Percentiles rank a stretch among this genome's conserved stretches.
These are phyloP conservation scores for Esox niger DNA, from an alignment of 2,113 vertebrate genomes.

Conservation along the genomic window DNA sequence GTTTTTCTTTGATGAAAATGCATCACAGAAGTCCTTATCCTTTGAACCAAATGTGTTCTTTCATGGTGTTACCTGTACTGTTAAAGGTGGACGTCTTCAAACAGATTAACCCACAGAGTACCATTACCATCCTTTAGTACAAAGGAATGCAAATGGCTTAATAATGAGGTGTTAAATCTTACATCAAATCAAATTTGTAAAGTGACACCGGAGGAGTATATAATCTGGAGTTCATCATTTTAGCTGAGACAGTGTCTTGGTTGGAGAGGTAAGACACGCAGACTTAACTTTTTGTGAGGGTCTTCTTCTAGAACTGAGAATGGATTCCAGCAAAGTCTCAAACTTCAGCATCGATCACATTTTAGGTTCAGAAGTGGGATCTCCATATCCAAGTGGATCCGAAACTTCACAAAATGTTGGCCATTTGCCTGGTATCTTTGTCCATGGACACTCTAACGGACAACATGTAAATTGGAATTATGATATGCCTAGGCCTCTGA, in stretches of 20 bases:
- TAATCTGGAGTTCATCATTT: slow-evolving; percentile 23
- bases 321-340: slow-evolving; percentile 36
- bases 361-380: slow-evolving; percentile 49
- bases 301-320: slow-evolving; percentile 7
- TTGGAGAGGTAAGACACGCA: not conserved
- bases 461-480: not conserved
- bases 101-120: not conserved
- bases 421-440: not conserved
- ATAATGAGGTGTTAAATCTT: not conserved
- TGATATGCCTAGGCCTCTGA: not conserved
- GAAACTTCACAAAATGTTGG: not conserved
- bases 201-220: slow-evolving; percentile 1
- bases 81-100: not conserved
- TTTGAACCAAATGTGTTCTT: slow-evolving; percentile 9
- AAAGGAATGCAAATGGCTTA: not conserved
- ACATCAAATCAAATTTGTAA: not conserved
- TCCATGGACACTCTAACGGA: not conserved
- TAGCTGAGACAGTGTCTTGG: not conserved
- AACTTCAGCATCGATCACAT: slow-evolving; percentile 72
- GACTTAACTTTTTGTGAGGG: not conserved
- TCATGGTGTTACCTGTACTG: not conserved
- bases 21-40: slow-evolving; percentile 2
- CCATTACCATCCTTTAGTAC: not conserved
- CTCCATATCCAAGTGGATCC: not conserved
- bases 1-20: not conserved